Evolutionary conservation across 2,888 invertebrate species (phyloP), one percentile per base, ranked within the genome.

Genomic region (Andrena trimmerana): DNA sequence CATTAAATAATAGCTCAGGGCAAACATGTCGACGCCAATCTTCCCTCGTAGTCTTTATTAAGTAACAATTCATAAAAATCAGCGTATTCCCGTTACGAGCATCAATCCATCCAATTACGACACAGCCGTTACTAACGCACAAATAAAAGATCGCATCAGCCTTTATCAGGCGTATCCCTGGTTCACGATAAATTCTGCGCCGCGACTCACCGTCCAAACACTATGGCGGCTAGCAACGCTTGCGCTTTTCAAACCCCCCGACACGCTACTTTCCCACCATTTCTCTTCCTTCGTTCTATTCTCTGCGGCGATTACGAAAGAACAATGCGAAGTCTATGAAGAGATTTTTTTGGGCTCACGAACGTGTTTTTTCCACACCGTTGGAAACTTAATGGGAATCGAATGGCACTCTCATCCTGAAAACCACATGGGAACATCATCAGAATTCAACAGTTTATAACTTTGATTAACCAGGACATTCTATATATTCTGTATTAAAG

Each of bases 261-360:
- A 50, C 42, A 60, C 66, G n/a, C 33, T 62, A 5, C 72, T 73
- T 81, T 81, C 81, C 81, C 72, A 81, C 72, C 68, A 42, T 78
- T 69, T 60, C 69, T 66, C 67, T 36, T 69, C 13, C 54, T 29
- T 42, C 54, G 20, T 42, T 31, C 54, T 29, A 13, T 27, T 27
- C 31, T 13, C 20, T 31, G 29, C 3, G 50, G 59, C 59, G 13
- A 27, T 81, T 68, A 31, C 42, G 59, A 59, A 81, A 73, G 20
- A 13, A 24, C 57, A 57, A 52, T 57, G 24, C 24, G 20, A 10
- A 8, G 20, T 57, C 10, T 24, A 57, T 52, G 3, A 57, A 27
- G 57, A 13, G 10, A 27, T 13, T 42, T 42, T 57, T 57, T 57
- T 27, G 57, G 24, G 24, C 24, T 27, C 20, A 5, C 10, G 1